A percentile compares a stretch with the other conserved stretches of the same genome.
These are phyloP conservation scores for Merodon equestris DNA, from an alignment of 2,888 invertebrate genomes.

Conservation along the genomic window DNA sequence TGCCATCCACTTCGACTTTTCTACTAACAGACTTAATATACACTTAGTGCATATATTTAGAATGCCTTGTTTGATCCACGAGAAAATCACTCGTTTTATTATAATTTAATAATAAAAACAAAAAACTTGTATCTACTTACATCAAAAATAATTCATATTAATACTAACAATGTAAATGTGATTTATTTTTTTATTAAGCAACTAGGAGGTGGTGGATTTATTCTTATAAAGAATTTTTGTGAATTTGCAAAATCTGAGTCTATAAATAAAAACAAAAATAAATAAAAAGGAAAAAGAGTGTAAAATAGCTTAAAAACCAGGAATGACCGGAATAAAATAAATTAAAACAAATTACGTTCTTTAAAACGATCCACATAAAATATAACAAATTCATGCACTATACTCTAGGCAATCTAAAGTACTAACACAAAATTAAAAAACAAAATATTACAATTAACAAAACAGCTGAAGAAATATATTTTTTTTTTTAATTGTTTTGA, in stretches of 20 bases:
- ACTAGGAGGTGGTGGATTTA: not conserved
- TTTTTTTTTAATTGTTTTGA: no score
- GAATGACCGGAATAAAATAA: slow-evolving; percentile 22
- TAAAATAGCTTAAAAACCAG: slow-evolving; percentile 12
- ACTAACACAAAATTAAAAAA: no score
- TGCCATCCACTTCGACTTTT: slow-evolving; percentile 44
- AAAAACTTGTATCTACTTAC: no score
- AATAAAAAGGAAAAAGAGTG: slow-evolving; percentile 31
- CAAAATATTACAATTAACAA: not conserved
- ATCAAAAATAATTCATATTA: no score
- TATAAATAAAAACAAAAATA: slow-evolving; percentile 11
- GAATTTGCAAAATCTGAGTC: not conserved
- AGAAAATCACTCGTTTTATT: no score
- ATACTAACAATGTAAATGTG: not conserved
- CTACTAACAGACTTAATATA: slow-evolving; percentile 14
- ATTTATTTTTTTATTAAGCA: not conserved
- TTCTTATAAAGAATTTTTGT: not conserved
- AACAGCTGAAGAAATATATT: slow-evolving; percentile 3
- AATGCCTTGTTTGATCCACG: slow-evolving; percentile 8
- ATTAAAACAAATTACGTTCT: slow-evolving; percentile 41
- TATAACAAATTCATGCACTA: slow-evolving; percentile 59
- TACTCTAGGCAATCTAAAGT: slow-evolving; percentile 45
- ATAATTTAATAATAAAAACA: no score
- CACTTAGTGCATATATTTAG: not conserved
- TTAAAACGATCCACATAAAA: slow-evolving; percentile 37